phyloP scores from a whole-genome alignment of 2,797 vertebrate species.

The Gambelia wislizenii region DNA sequence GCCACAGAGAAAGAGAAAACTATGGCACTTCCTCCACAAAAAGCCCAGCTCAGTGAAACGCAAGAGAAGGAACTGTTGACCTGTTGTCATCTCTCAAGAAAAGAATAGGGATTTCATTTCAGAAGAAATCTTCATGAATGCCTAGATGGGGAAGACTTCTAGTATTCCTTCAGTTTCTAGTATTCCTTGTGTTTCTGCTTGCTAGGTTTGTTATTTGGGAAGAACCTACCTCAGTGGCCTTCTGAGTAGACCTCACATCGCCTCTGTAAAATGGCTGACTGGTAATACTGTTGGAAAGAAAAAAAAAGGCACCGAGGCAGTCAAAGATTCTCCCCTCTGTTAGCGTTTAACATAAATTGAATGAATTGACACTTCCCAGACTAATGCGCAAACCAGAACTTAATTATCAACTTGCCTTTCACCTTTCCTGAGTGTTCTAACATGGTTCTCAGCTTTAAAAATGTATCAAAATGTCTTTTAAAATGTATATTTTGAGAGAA shows the following conservation, averaged over 20 bases:
- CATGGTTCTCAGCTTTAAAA: not conserved
- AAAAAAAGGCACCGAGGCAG: not conserved
- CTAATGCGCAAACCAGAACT: not conserved
- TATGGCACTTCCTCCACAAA: slow-evolving; percentile 45
- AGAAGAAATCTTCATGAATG: not conserved
- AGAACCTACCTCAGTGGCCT: not conserved
- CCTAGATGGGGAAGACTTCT: not conserved
- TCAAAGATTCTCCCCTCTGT: not conserved
- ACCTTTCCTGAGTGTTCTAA: not conserved
- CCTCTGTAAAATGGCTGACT: slow-evolving; percentile 9
- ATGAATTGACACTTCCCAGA: not conserved
- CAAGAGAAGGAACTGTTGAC: slow-evolving; percentile 45
- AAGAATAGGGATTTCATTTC: slow-evolving; percentile 46
- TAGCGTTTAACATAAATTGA: not conserved
- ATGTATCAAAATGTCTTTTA: not conserved
- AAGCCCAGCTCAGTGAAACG: slow-evolving; percentile 36
- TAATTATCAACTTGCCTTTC: not conserved
- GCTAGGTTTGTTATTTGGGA: not conserved
- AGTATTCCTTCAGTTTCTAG: not conserved
- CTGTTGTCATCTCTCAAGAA: slow-evolving; percentile 45
- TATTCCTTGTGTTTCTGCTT: not conserved
- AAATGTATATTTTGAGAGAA: not conserved
- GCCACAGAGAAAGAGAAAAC: not conserved
- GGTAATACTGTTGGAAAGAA: not conserved
- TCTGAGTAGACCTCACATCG: slow-evolving; percentile 15